Evolutionary conservation across 1,140 invertebrate species (phyloP).

Genomic region (Euwallacea similis): DNA sequence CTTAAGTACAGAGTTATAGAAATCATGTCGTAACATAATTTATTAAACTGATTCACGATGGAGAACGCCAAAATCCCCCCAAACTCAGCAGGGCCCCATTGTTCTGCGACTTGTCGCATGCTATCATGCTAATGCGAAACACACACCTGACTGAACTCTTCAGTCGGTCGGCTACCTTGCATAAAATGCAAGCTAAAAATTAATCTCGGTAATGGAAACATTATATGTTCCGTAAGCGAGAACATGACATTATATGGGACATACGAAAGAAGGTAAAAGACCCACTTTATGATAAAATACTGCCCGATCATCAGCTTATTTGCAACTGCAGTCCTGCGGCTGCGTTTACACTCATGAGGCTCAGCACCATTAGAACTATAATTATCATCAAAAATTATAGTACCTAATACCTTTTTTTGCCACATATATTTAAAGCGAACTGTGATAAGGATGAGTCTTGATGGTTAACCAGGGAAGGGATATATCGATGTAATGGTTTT

Average conservation of each 20-base stretch:
- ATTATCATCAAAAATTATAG: too few species aligned
- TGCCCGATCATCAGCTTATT: constrained; percentile 29
- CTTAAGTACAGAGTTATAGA: too few species aligned
- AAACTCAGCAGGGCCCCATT: neutral
- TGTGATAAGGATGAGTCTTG: too few species aligned
- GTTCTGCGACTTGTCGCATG: neutral
- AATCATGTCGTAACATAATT: too few species aligned
- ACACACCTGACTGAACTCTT: constrained; percentile 6
- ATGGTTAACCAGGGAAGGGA: too few species aligned
- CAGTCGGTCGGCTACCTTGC: constrained; percentile 5
- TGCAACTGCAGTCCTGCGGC: constrained; percentile 3
- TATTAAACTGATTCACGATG: too few species aligned
- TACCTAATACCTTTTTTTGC: too few species aligned
- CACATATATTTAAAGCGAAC: too few species aligned
- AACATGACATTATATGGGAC: constrained; percentile 12
- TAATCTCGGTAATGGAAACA: constrained; percentile 12
- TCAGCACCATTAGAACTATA: too few species aligned
- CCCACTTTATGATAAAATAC: constrained; percentile 33
- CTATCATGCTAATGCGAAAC: neutral
- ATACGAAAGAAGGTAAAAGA: constrained; percentile 28
- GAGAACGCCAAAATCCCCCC: too few species aligned
- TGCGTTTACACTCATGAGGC: constrained; percentile 11
- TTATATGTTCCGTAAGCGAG: constrained; percentile 18
- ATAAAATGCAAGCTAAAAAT: constrained; percentile 5
- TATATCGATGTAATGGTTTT: too few species aligned